Evolutionary conservation across 53 echinoderm and acorn worm species (phyloP).

Genomic region (Echinarachnius parma): DNA sequence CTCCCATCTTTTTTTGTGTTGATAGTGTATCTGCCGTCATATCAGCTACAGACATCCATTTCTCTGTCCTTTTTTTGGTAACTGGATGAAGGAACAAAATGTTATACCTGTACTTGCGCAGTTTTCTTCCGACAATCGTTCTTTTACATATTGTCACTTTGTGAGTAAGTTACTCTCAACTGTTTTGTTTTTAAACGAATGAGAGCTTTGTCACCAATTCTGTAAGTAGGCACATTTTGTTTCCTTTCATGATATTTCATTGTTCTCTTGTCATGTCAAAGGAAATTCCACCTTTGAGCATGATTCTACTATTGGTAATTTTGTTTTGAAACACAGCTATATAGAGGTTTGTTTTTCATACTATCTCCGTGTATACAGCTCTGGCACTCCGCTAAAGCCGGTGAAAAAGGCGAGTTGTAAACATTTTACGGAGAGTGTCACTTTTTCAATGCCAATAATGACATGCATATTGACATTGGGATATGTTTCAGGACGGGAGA

Average conservation of each 20-base stretch:
- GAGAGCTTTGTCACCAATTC: conserved; percentile 17
- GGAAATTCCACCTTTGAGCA: too few relatives aligned
- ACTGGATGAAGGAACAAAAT: conserved; percentile 2
- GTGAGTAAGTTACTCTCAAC: conserved; percentile 25
- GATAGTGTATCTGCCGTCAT: conserved; percentile 19
- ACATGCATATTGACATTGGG: too few relatives aligned
- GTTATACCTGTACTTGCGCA: conserved; percentile 14
- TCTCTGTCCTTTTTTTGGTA: not conserved
- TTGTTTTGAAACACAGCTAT: too few relatives aligned
- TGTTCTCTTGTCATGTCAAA: conserved; percentile 17
- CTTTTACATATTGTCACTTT: conserved; percentile 18
- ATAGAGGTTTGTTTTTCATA: too few relatives aligned
- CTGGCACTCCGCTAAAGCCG: too few relatives aligned
- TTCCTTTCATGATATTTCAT: conserved; percentile 16
- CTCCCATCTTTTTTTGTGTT: conserved; percentile 24
- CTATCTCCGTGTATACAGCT: too few relatives aligned
- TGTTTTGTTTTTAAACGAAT: conserved; percentile 14
- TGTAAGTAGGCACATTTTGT: conserved; percentile 28
- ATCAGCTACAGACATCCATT: conserved; percentile 28
- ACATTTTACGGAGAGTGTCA: too few relatives aligned
- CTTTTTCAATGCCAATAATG: too few relatives aligned
- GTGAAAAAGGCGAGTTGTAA: too few relatives aligned
- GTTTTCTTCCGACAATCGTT: conserved; percentile 9
- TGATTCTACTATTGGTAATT: too few relatives aligned
- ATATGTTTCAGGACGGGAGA: too few relatives aligned